Percentiles rank a stretch among this genome's conserved stretches.
phyloP scores from a whole-genome alignment of 1,140 invertebrate genomes.

The Cheumatopsyche charites region DNA sequence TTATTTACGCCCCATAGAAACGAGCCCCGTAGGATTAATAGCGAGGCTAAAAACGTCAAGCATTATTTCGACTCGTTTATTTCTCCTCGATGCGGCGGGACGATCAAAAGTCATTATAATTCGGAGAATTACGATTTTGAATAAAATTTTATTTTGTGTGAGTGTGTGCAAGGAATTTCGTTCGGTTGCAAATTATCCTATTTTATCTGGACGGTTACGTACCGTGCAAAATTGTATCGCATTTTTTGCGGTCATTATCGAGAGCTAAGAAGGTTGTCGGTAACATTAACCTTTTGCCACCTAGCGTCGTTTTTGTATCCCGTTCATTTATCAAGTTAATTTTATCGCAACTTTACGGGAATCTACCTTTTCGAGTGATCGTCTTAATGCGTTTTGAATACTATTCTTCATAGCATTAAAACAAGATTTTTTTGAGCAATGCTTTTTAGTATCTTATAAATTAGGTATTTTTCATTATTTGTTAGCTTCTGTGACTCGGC shows the following conservation, averaged over 20 bases:
- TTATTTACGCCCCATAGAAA: conserved; percentile 23
- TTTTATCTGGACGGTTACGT: conserved; percentile 36
- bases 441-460: too few relatives aligned
- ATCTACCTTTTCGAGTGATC: too few relatives aligned
- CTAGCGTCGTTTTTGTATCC: conserved; percentile 15
- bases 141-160: neutral
- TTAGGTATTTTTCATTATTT: too few relatives aligned
- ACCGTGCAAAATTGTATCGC: conserved; percentile 38
- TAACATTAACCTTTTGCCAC: conserved; percentile 35
- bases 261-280: conserved; percentile 35
- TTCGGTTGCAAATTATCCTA: conserved; percentile 36
- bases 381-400: too few relatives aligned
- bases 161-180: neutral
- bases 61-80: too few relatives aligned
- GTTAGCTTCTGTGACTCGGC: too few relatives aligned
- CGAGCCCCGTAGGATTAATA: neutral
- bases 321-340: conserved; percentile 5
- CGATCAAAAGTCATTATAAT: conserved; percentile 7
- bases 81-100: too few relatives aligned
- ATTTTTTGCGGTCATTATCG: conserved; percentile 35
- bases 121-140: neutral
- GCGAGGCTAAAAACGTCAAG: too few relatives aligned
- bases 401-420: too few relatives aligned
- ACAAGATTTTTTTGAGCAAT: too few relatives aligned
- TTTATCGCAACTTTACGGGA: neutral